Percentiles rank a stretch among this genome's conserved stretches.
Evolutionary conservation across 2,797 vertebrate genomes (phyloP).

Genomic region (Rhinatrema bivittatum): DNA sequence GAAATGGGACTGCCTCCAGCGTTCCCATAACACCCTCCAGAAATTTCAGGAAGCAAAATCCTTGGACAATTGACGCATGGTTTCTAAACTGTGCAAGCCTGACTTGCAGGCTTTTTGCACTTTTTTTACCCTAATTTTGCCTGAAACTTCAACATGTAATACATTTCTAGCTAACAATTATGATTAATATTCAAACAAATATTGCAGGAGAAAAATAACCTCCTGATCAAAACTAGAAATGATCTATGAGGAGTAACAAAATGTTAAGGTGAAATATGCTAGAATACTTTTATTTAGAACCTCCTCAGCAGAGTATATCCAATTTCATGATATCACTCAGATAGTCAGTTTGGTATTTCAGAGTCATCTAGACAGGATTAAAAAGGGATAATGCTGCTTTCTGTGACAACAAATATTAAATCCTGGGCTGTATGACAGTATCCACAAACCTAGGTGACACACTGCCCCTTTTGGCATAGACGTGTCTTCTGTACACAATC

Average conservation of each 20-base stretch:
- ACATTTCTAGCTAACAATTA: too few relatives aligned
- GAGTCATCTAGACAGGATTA: constrained; percentile 31
- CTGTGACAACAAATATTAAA: constrained; percentile 21
- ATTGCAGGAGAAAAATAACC: too few relatives aligned
- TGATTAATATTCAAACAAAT: too few relatives aligned
- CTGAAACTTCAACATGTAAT: too few relatives aligned
- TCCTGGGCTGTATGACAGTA: not conserved
- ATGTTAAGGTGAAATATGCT: constrained; percentile 11
- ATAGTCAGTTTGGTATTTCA: constrained; percentile 22
- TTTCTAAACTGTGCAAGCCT: too few relatives aligned
- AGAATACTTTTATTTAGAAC: constrained; percentile 9
- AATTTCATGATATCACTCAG: constrained; percentile 13
- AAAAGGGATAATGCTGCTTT: constrained; percentile 20
- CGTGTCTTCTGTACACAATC: constrained; percentile 1
- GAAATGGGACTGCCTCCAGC: too few relatives aligned
- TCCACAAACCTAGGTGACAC: not conserved
- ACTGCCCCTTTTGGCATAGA: constrained; percentile 4
- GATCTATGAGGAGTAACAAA: not conserved
- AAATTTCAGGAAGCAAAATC: too few relatives aligned
- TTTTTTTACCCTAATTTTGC: too few relatives aligned
- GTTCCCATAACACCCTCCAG: too few relatives aligned
- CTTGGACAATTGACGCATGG: too few relatives aligned
- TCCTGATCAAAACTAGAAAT: too few relatives aligned
- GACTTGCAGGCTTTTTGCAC: too few relatives aligned
- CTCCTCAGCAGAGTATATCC: constrained; percentile 14